These are phyloP conservation scores for Leptarthrus brevirostris DNA, from an alignment of 2,888 invertebrate genomes.

Conservation along the genomic window DNA sequence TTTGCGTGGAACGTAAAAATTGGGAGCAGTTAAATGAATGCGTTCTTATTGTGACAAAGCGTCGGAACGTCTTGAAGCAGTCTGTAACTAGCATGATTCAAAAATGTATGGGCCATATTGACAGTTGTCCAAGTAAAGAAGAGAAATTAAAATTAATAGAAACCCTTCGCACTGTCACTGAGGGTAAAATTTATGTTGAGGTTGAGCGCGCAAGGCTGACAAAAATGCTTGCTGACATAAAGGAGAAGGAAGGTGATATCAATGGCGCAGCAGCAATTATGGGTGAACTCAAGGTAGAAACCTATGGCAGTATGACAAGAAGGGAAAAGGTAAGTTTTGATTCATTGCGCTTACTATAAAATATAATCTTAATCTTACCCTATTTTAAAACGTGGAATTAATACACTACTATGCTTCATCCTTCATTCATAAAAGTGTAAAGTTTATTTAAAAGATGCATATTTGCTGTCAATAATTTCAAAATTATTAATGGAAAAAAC, in stretches of 20 bases:
- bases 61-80: conserved; percentile 88
- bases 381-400: too few relatives aligned
- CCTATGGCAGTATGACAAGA: conserved; percentile 95
- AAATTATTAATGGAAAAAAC: too few relatives aligned
- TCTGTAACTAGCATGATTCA: conserved; percentile 93
- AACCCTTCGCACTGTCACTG: conserved; percentile 88
- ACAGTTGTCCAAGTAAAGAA: conserved; percentile 85
- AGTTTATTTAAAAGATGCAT: too few relatives aligned
- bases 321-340: conserved; percentile 82
- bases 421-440: too few relatives aligned
- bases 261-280: conserved; percentile 90
- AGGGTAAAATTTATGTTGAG: conserved; percentile 98
- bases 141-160: conserved; percentile 90
- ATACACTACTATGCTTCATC: not conserved
- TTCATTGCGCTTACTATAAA: too few relatives aligned
- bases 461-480: too few relatives aligned
- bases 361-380: too few relatives aligned
- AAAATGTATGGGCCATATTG: conserved; percentile 87
- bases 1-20: conserved; percentile 86
- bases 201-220: conserved; percentile 94
- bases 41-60: conserved; percentile 86
- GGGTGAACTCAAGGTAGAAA: conserved; percentile 87
- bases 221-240: conserved; percentile 81
- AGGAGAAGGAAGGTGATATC: conserved; percentile 80
- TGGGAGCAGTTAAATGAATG: conserved; percentile 91